Conservation (phyloP, 2,888 invertebrate species). For the Eurytoma adleriae region DNA sequence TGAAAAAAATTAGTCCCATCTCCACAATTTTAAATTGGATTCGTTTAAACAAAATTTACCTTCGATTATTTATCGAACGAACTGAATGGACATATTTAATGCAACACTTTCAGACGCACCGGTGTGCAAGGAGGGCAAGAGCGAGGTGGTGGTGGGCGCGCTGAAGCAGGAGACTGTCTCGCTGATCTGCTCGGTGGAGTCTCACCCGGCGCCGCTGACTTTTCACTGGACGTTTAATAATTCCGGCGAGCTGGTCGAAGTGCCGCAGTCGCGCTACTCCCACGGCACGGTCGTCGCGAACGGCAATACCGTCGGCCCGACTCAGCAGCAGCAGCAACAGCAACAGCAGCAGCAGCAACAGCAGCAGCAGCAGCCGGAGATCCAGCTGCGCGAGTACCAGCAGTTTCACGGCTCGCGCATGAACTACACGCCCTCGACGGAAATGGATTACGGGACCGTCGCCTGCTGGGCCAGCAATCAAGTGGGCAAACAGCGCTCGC, state of each 20-base stretch:
- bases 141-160: slow-evolving; percentile 88
- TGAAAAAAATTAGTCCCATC: too few species aligned
- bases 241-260: slow-evolving; percentile 89
- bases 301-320: neutral
- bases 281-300: slow-evolving; percentile 61
- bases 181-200: slow-evolving; percentile 90
- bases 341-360: slow-evolving; percentile 9
- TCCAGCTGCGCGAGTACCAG: slow-evolving; percentile 69
- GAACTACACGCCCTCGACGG: slow-evolving; percentile 91
- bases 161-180: slow-evolving; percentile 92
- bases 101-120: slow-evolving; percentile 65
- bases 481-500: slow-evolving; percentile 89
- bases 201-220: slow-evolving; percentile 89
- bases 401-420: slow-evolving; percentile 81
- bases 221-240: slow-evolving; percentile 97
- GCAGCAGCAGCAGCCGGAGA: slow-evolving; percentile 6
- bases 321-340: slow-evolving; percentile 20
- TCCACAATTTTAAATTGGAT: neutral
- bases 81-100: too few species aligned
- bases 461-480: slow-evolving; percentile 91
- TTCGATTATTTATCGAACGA: too few species aligned
- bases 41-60: too few species aligned
- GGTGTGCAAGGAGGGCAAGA: slow-evolving; percentile 80
- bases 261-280: slow-evolving; percentile 80
- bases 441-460: slow-evolving; percentile 93